Conservation (phyloP, 2,888 invertebrate genomes). For the Thymelicus lineola region DNA sequence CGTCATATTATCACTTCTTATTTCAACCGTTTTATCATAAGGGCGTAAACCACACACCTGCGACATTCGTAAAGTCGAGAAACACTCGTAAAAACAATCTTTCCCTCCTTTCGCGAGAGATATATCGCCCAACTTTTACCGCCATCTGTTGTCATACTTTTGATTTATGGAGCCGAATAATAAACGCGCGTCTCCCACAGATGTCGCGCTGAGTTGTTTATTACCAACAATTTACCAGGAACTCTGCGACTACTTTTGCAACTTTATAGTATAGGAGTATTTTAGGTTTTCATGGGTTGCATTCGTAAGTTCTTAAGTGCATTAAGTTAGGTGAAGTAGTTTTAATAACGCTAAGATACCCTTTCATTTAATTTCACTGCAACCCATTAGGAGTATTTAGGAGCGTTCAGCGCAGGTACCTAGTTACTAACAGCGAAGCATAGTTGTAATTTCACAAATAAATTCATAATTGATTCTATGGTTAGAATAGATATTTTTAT, state of each 20-base stretch:
- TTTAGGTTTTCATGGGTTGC: not conserved
- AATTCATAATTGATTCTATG: too few relatives aligned
- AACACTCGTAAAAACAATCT: constrained; percentile 71
- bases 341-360: too few relatives aligned
- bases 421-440: too few relatives aligned
- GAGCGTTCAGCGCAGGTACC: too few relatives aligned
- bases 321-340: too few relatives aligned
- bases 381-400: too few relatives aligned
- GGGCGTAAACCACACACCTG: constrained; percentile 48
- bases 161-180: constrained; percentile 74
- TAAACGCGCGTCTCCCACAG: constrained; percentile 70
- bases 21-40: not conserved
- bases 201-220: constrained; percentile 70
- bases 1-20: not conserved
- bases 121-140: constrained; percentile 69
- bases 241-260: constrained; percentile 34
- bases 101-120: constrained; percentile 56
- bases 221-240: constrained; percentile 66
- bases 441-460: too few relatives aligned
- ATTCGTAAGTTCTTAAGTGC: not conserved
- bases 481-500: too few relatives aligned
- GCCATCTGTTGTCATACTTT: constrained; percentile 70
- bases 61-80: constrained; percentile 42
- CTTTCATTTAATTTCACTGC: too few relatives aligned
- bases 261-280: not conserved